Percentiles rank a stretch among this genome's conserved stretches.
Conservation (phyloP, 1,140 invertebrate genomes). For the Zophobas morio region DNA sequence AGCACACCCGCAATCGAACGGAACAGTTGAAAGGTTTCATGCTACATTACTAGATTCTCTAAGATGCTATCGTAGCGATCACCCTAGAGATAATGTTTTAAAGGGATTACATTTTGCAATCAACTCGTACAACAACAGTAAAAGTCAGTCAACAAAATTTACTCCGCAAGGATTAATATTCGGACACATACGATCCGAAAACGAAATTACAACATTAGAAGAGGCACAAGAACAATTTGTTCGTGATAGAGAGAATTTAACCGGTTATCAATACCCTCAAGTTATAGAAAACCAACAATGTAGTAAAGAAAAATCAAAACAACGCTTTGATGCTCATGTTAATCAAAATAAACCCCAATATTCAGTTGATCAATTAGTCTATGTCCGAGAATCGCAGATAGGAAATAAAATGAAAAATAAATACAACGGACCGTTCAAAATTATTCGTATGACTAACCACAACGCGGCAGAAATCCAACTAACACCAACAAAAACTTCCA, state of each 20-base stretch:
- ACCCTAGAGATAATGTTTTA: conserved; percentile 14
- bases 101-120: conserved; percentile 49
- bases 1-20: no score
- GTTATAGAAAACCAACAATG: neutral
- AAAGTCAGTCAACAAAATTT: conserved; percentile 53
- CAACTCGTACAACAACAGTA: conserved; percentile 52
- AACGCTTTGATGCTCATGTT: conserved; percentile 27
- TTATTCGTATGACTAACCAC: neutral
- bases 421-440: neutral
- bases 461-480: neutral
- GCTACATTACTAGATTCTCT: conserved; percentile 52
- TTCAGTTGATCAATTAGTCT: conserved; percentile 33
- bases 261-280: no score
- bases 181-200: conserved; percentile 33
- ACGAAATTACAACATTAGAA: neutral
- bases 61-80: conserved; percentile 26
- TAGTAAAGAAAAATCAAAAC: conserved; percentile 48
- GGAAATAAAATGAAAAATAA: conserved; percentile 10
- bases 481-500: neutral
- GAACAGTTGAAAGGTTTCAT: conserved; percentile 51
- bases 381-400: conserved; percentile 51
- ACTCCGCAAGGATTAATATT: conserved; percentile 53
- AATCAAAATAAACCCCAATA: conserved; percentile 5
- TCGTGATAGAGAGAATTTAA: no score
- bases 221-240: neutral